Evolutionary conservation across 2,113 vertebrate species (phyloP), one percentile per base, ranked within the genome.

Genomic region (Cepphus grylle): DNA sequence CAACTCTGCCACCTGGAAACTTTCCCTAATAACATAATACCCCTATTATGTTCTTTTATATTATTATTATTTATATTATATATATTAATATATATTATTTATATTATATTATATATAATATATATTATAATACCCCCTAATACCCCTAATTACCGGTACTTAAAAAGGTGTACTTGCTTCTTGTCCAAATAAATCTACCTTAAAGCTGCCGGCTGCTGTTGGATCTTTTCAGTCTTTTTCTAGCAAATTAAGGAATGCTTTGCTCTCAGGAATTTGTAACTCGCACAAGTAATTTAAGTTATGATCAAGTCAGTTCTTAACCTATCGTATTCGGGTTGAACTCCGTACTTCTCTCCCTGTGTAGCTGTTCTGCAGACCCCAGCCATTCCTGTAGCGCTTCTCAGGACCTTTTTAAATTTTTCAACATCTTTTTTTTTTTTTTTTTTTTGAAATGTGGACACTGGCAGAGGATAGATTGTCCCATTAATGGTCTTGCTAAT

Each of bases 301-400:
- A 12, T 2, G 34, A 16, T 29, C 34, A 9, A n/a, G 50, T 13
- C 23, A 42, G 3, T 59, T 77, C 49, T 52, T 85, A 40, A 30
- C 47, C 25, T 38, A 65, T 23, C 0, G 5, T 2, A 4, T 45
- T 27, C 29, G 10, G 49, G 55, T 8, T 27, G 34, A 40, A 27
- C 18, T 42, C 22, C 1, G 0, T 1, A 1, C 6, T 9, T 12
- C 26, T 43, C 12, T 53, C 67, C 38, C 66, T 12, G 0, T 5
- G 16, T 14, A 78, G 66, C 40, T 56, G 38, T 38, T 59, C 70
- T 47, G 62, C 3, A 43, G 36, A 1, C 9, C 12, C 38, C 4
- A 26, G 36, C 19, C 2, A 0, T 27, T 42, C 36, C 85, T 2
- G 0, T 6, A 59, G 52, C 5, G 2, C 13, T 71, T 12, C 42